Percentiles rank a stretch among this genome's conserved stretches.
phyloP scores from a whole-genome alignment of 1,140 invertebrate species.

The Trichogramma pretiosum region DNA sequence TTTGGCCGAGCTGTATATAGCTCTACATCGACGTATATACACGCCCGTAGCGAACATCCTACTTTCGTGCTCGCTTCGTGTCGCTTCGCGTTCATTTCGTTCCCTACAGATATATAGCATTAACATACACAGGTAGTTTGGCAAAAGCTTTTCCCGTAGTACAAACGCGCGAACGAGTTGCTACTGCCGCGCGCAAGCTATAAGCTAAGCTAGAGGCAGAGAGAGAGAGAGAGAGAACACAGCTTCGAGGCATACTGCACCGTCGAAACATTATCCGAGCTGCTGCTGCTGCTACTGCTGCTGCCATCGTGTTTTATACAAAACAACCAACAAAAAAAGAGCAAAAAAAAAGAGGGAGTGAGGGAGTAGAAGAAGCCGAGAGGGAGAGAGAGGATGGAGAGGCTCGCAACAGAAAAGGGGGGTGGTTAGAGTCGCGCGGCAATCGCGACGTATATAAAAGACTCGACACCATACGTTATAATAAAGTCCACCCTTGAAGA shows the following conservation, averaged over 20 bases:
- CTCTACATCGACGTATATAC: too few species aligned
- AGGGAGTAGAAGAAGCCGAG: slow-evolving; percentile 20
- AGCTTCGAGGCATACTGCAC: not conserved
- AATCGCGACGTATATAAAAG: slow-evolving; percentile 41
- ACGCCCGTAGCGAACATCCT: too few species aligned
- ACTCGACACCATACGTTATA: slow-evolving; percentile 45
- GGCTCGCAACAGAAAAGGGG: too few species aligned
- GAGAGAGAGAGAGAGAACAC: not conserved
- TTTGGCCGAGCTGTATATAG: too few species aligned
- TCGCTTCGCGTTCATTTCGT: too few species aligned
- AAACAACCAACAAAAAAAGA: slow-evolving; percentile 8
- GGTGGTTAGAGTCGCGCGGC: too few species aligned
- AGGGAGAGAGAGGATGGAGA: slow-evolving; percentile 10
- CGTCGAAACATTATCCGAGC: not conserved
- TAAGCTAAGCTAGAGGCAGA: not conserved
- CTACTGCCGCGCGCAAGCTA: not conserved
- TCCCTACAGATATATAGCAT: too few species aligned
- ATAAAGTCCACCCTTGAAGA: slow-evolving; percentile 40
- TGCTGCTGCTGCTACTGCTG: too few species aligned
- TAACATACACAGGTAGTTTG: too few species aligned
- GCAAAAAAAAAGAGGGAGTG: slow-evolving; percentile 19
- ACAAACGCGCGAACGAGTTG: not conserved
- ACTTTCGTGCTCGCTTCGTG: too few species aligned
- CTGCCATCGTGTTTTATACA: not conserved
- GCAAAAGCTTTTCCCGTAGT: too few species aligned